Base-by-base conservation (phyloP, 2,113 vertebrate species). In the Hippopotamus amphibius region DNA sequence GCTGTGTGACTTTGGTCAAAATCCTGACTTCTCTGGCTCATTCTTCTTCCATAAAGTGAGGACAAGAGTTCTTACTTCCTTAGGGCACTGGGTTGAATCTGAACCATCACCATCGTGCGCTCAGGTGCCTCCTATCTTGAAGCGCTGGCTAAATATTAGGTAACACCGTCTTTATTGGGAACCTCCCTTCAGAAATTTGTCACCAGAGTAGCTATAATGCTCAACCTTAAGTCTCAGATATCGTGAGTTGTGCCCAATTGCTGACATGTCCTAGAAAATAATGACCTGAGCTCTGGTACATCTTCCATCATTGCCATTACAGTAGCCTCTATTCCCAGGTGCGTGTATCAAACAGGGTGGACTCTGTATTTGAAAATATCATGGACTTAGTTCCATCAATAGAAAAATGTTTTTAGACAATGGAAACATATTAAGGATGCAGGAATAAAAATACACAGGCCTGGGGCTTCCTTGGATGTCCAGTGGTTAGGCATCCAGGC, bases 71-170 rank as follows among this genome's bases (percentile, higher is more conserved):
- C 5, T 13, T 1, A 7, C 33, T 43, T 94, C 57, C 53, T 53
- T 21, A 21, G 2, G 3, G 65, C 33, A 65, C 59, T 17, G 41
- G 55, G 21, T 19, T 13, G 74, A 59, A 37, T 43, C 4, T 48
- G 66, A n/a, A 7, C 46, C 0, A 0, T 53, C 28, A 0, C 24
- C n/a, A 2, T 46, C 37, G 7, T 16, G 15, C 48, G 12, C 48
- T 43, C 30, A 24, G 17, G 28, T 19, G 33, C 33, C 28, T 30
- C 4, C 24, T n/a, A 1, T 59, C 55, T 59, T 37, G 19, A 53
- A 48, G 80, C 9, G 41, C 37, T 53, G 37, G 30, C 53, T 37
- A 11, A n/a, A 16, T 3, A 4, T 7, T 50, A 22, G 48, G 26
- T 30, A 21, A 37, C 5, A 43, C 69, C 9, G 3, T n/a, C 43